Evolutionary conservation across 2,888 invertebrate genomes (phyloP).

Genomic region (Andrena minutula): DNA sequence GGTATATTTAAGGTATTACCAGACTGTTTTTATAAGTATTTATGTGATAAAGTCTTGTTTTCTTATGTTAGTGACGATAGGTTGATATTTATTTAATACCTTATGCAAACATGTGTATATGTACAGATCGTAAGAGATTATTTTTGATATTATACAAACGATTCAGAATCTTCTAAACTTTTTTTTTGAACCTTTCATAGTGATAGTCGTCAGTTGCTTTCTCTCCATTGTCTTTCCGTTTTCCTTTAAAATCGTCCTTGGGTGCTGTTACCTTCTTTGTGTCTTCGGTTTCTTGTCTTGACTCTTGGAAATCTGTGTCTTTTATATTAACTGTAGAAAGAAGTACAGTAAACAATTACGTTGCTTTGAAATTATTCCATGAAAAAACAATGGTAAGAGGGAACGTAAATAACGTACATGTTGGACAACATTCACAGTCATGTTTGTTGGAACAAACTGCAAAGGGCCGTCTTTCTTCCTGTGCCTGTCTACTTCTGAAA

Average conservation of each 20-base stretch:
- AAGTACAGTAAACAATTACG: conserved; percentile 9
- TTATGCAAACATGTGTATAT: background rate
- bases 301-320: too few relatives aligned
- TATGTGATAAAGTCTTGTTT: too few relatives aligned
- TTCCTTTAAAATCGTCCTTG: conserved; percentile 86
- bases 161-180: conserved; percentile 93
- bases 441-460: conserved; percentile 98
- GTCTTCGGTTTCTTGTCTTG: conserved; percentile 86
- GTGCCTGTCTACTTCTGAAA: conserved; percentile 98
- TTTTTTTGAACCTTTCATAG: conserved; percentile 98
- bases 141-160: conserved; percentile 28
- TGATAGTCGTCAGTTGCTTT: conserved; percentile 99
- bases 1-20: too few relatives aligned
- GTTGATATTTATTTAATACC: conserved; percentile 14
- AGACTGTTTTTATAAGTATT: too few relatives aligned
- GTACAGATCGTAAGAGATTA: background rate
- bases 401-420: conserved; percentile 89
- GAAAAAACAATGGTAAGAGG: background rate
- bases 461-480: conserved; percentile 97
- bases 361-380: background rate
- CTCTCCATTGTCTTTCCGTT: conserved; percentile 91
- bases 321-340: conserved; percentile 93
- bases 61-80: background rate
- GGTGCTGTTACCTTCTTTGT: conserved; percentile 81
- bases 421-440: conserved; percentile 99